Base-by-base conservation (phyloP, 2,797 vertebrate species). In the Trachops cirrhosus region DNA sequence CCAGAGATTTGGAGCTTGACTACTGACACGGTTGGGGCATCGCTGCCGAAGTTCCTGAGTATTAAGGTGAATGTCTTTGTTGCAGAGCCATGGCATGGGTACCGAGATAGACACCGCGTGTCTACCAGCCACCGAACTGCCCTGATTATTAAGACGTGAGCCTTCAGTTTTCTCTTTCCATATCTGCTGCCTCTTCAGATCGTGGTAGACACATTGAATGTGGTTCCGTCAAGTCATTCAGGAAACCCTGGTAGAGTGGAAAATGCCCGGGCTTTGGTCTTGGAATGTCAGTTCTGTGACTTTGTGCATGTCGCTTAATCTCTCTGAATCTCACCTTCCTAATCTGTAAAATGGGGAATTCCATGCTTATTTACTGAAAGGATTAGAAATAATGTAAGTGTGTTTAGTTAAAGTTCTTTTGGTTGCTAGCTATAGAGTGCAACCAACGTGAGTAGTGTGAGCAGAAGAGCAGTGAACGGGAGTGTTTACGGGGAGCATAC, bases 1-100 rank as follows among this genome's bases (percentile, higher is more conserved):
- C 77, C 84, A 21, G 64, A 86, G 95, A 94, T 92, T 93, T 74
- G 41, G 39, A 52, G 75, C 82, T 78, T 44, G 11, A 64, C 88
- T 96, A 5, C 32, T 93, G 96, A 86, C 75, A 50, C 93, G 92
- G 75, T 82, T 83, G 29, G 21, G 91, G 96, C 64, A 26, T 71
- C 57, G 44, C 73, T 71, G 90, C n/a, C 59, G 91, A 70, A 19
- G 87, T 89, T 93, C 21, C 3, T 21, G 5, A 86, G 93, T 83
- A 67, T 62, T 95, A 64, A 86, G 90, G 87, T 22, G 80, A 94
- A 91, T 94, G 97, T 54, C 9, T 6, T 87, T 73, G 93, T 90
- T 91, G 86, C 78, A 37, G 82, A n/a, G 7, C 68, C 94, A 89
- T 93, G 95, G 37, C 4, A 89, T 14, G 71, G 87, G 86, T 62